phyloP scores from a whole-genome alignment of 1,140 invertebrate species.

The Zelostemma sp. region DNA sequence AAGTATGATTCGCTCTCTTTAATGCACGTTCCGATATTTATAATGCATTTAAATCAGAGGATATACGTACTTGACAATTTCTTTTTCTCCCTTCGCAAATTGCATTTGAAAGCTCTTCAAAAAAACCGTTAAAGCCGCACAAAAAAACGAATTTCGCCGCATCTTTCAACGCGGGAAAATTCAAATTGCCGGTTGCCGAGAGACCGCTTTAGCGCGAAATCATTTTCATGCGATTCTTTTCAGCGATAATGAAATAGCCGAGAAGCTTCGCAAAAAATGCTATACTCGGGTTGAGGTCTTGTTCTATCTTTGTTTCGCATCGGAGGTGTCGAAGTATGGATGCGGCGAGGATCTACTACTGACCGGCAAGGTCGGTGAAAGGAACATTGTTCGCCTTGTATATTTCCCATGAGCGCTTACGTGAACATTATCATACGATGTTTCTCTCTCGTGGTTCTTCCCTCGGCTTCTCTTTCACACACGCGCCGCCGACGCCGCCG shows the following conservation, averaged over 20 bases:
- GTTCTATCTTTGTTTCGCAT: constrained; percentile 25
- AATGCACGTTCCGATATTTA: not conserved
- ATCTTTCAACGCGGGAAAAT: too few species aligned
- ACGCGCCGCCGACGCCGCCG: constrained; percentile 11
- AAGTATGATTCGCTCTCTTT: constrained; percentile 54
- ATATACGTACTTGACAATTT: too few species aligned
- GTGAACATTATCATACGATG: constrained; percentile 37
- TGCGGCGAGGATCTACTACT: constrained; percentile 58
- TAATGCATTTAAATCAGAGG: constrained; percentile 3
- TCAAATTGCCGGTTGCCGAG: too few species aligned
- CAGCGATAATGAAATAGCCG: too few species aligned
- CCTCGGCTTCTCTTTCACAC: constrained; percentile 28
- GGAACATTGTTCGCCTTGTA: constrained; percentile 54
- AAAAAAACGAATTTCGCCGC: too few species aligned
- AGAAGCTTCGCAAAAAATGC: not conserved
- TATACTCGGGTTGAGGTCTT: not conserved
- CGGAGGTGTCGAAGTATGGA: constrained; percentile 52
- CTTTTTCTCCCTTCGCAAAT: too few species aligned
- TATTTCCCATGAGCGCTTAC: constrained; percentile 41
- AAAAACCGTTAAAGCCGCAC: too few species aligned
- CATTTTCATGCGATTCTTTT: too few species aligned
- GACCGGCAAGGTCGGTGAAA: constrained; percentile 65
- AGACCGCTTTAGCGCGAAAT: too few species aligned
- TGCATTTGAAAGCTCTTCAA: too few species aligned
- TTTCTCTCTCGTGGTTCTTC: constrained; percentile 30